These are phyloP conservation scores for Syngnathus floridae DNA, from an alignment of 2,113 vertebrate species.

Conservation along the genomic window DNA sequence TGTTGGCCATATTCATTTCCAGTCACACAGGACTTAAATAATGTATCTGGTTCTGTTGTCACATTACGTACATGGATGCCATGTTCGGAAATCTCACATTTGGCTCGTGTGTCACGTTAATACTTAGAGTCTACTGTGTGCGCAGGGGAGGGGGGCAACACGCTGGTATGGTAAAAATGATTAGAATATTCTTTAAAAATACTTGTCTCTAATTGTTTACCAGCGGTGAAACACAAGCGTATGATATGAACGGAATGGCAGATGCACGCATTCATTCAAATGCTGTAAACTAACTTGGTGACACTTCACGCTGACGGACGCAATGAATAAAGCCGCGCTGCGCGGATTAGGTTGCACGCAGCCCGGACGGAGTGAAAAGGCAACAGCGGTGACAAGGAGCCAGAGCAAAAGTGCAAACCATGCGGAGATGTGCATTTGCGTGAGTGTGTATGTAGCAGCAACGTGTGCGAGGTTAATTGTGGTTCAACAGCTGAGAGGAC, in stretches of 20 bases:
- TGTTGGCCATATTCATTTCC: background rate
- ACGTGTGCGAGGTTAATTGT: constrained; percentile 61
- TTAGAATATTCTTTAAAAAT: background rate
- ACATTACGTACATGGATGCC: constrained; percentile 10
- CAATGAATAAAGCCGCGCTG: constrained; percentile 30
- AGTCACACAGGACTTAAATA: background rate
- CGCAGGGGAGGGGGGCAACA: background rate
- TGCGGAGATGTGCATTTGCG: constrained; percentile 26
- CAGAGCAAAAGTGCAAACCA: constrained; percentile 49
- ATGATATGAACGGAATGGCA: background rate
- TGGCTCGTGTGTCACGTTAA: background rate
- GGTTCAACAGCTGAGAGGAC: constrained; percentile 74
- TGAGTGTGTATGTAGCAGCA: background rate
- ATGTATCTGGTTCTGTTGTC: constrained; percentile 27
- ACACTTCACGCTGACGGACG: constrained; percentile 38
- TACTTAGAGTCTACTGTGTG: too few relatives aligned
- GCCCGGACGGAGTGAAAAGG: constrained; percentile 60
- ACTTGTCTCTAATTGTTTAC: background rate
- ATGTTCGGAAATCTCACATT: background rate
- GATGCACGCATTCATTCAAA: constrained; percentile 21
- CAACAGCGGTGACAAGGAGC: constrained; percentile 48
- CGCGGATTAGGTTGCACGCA: constrained; percentile 59
- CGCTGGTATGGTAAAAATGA: background rate
- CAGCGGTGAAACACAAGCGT: background rate
- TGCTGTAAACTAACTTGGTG: constrained; percentile 40